Percentiles rank a stretch among this genome's conserved stretches.
phyloP scores from a whole-genome alignment of 2,888 invertebrate species.

The Spialia ferax region DNA sequence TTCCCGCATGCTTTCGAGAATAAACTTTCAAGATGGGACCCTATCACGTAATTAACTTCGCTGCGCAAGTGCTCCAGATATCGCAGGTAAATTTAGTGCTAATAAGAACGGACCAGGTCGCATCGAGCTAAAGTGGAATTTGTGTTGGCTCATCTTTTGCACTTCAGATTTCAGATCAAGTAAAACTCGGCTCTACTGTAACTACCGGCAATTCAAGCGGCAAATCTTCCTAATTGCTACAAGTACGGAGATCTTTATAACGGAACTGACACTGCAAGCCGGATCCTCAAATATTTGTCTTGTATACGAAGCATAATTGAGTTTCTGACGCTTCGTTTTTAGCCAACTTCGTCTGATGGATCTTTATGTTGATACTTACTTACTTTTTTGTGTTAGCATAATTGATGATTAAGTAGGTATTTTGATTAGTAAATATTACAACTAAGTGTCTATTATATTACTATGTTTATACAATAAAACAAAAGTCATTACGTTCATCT shows the following conservation, averaged over 20 bases:
- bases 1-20: constrained; percentile 5
- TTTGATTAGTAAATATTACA: no score
- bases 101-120: constrained; percentile 42
- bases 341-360: constrained; percentile 18
- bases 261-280: constrained; percentile 47
- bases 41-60: constrained; percentile 26
- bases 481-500: no score
- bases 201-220: constrained; percentile 57
- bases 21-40: constrained; percentile 16
- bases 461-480: no score
- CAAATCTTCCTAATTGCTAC: constrained; percentile 73
- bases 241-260: constrained; percentile 58
- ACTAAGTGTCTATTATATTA: no score
- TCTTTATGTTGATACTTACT: constrained; percentile 24
- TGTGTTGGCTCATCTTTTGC: constrained; percentile 38
- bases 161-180: constrained; percentile 38
- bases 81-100: constrained; percentile 43
- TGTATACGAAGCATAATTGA: constrained; percentile 36
- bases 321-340: constrained; percentile 30
- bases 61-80: constrained; percentile 30
- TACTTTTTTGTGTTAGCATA: no score
- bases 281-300: constrained; percentile 47
- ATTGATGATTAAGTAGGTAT: no score
- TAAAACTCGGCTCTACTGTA: constrained; percentile 19
- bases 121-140: constrained; percentile 51